Base-by-base conservation (phyloP, 2,113 vertebrate species). In the Paracanthobrama guichenoti region DNA sequence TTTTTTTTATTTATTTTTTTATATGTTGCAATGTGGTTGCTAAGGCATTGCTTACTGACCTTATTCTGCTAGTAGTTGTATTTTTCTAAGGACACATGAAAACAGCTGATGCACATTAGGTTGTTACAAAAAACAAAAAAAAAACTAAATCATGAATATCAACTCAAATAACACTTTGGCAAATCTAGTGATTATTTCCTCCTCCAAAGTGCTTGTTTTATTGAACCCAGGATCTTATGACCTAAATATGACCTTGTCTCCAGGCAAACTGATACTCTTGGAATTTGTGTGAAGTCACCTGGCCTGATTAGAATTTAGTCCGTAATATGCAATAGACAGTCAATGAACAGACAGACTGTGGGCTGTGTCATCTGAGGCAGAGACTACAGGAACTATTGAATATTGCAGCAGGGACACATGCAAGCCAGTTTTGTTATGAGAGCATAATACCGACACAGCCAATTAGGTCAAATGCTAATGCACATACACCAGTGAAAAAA, bases 171-270 rank as follows among this genome's bases (percentile, higher is more conserved):
- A 73, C 16, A 46, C 42, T 7, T 44, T 64, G 26, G 6, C 31
- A 39, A 22, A 42, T 22, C 20, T 20, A 71, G 67, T 44, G 39
- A 53, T 50, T 0, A 18, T 31, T 53, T 75, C 48, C 26, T 53
- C 48, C 26, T 75, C 24, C 1, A 31, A 50, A 31, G 26, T 10
- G 46, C 24, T 53, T 24, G 46, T 50, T 75, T 75, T 53, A 75
- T 75, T 48, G n/a, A 53, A 18, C 14, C 16, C 13, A 53, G 26
- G 44, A 48, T 14, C 46, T 75, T 75, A 75, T 18, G 39, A 39
- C 39, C 39, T 6, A 20, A 75, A 75, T 53, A 75, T 53, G 26
- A 75, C 73, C 73, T 75, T 75, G 73, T 31, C 73, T 75, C 48
- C 73, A 75, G 48, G 26, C 24, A 75, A 53, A 75, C 46, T 53